phyloP scores from a whole-genome alignment of 2,113 vertebrate species.

The Odobenus rosmarus region DNA sequence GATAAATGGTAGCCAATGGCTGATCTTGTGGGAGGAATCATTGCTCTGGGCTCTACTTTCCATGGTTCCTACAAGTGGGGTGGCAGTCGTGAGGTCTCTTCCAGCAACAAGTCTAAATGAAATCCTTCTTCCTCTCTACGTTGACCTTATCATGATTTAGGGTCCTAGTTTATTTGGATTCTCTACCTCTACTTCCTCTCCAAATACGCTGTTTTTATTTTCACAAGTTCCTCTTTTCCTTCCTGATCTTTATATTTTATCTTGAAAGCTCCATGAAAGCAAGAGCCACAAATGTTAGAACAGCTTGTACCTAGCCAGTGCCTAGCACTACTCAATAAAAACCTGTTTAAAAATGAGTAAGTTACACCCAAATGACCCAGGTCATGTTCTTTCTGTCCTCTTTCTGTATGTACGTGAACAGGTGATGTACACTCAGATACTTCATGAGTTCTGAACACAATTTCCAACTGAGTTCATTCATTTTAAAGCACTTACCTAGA shows the following conservation, averaged over 20 bases:
- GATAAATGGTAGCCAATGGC: rapidly evolving
- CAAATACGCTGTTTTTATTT: background rate
- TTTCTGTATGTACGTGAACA: background rate
- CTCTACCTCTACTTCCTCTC: background rate
- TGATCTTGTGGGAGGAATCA: background rate
- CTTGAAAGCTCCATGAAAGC: background rate
- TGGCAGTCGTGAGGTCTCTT: background rate
- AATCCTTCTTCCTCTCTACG: background rate
- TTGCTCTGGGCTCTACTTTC: background rate
- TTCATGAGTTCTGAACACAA: background rate
- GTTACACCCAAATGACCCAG: background rate
- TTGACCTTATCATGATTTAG: background rate
- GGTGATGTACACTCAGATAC: background rate
- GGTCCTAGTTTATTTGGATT: background rate
- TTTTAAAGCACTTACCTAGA: slow-evolving; percentile 5
- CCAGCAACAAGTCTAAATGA: background rate
- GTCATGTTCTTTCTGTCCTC: background rate
- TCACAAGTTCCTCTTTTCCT: background rate
- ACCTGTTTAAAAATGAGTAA: background rate
- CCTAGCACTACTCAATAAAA: background rate
- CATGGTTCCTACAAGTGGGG: background rate
- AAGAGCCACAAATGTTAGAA: background rate
- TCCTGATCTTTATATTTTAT: background rate
- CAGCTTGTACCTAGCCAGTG: background rate
- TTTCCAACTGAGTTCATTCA: background rate